Base-by-base conservation (phyloP, 2,888 invertebrate species). In the Cataglyphis livida region DNA sequence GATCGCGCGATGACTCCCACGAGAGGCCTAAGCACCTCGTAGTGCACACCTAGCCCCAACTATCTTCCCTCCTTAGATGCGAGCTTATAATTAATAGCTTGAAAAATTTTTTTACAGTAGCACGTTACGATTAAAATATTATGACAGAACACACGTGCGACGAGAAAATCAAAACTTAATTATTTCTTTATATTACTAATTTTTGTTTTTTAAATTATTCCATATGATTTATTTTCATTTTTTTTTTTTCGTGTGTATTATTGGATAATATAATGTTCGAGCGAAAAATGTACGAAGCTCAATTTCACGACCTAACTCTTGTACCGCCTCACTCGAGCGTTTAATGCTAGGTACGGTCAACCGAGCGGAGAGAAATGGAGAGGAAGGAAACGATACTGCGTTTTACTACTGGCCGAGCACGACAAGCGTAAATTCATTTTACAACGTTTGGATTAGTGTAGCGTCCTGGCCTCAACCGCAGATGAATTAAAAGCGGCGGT, bases 361-460 rank as follows among this genome's bases (percentile, higher is more conserved):
- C 82, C 51, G 54, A 74, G 81, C 79, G 81, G 59, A 68, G 64
- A 75, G 61, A 74, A 78, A 74, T 44, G 81, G 79, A 59, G 75
- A 73, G 83, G 79, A 84, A 79, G 84, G 78, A 81, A 85, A 84
- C 85, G 70, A 85, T 76, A 84, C 78, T 81, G 73, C 71, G 85
- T 83, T 85, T 85, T 79, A 83, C 79, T 82, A 79, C 84, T 76
- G 87, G 84, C 86, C 71, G 79, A 82, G 68, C 83, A 87, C 79
- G 83, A 82, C 85, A 87, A 84, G 87, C 85, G 81, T 81, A 84
- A 88, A 86, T 86, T 86, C 82, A 88, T 88, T 84, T 84, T 78
- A 88, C 85, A 85, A 48, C 85, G 75, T 85, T 76, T 74, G 65
- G 64, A 83, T 81, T 85, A 73, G 64, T 65, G 32, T 71, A 65